Percentiles rank a stretch among this genome's conserved stretches.
Conservation (phyloP, 30 jellyfish, hydroid and myxozoan species). For the Nemopilema nomurai region DNA sequence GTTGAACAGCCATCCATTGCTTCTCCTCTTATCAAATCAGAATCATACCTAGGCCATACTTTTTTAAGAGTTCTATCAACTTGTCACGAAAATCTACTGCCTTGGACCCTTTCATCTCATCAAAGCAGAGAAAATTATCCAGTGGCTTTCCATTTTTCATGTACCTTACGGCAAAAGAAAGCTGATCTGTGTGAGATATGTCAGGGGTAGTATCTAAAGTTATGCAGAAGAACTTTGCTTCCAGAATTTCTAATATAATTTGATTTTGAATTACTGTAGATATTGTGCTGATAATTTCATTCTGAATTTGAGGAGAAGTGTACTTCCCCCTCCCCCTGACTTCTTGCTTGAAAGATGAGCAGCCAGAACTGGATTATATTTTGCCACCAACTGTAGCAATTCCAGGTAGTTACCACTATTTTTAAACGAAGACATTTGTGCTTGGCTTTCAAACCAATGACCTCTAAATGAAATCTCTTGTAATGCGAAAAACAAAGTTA, state of each 20-base stretch:
- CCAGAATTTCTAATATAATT: conserved; percentile 23
- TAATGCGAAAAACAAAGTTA: conserved; percentile 59
- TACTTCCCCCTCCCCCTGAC: conserved; percentile 59
- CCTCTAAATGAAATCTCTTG: conserved; percentile 57
- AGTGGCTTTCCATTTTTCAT: conserved; percentile 33
- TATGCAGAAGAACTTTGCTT: conserved; percentile 47
- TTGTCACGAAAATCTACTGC: conserved; percentile 28
- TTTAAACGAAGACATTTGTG: conserved; percentile 28
- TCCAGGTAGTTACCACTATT: conserved; percentile 67
- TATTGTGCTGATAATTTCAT: conserved; percentile 44
- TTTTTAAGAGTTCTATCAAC: conserved; percentile 24
- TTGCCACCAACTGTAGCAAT: conserved; percentile 51
- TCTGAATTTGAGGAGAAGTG: conserved; percentile 64
- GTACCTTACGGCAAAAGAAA: conserved; percentile 24
- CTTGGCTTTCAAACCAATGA: conserved; percentile 61
- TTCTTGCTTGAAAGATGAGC: conserved; percentile 64
- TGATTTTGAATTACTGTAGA: conserved; percentile 47
- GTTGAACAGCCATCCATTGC: conserved; percentile 46
- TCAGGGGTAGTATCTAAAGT: conserved; percentile 53
- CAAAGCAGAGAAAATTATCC: conserved; percentile 32
- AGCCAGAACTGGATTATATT: conserved; percentile 38
- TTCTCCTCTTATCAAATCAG: conserved; percentile 40
- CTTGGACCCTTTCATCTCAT: conserved; percentile 29
- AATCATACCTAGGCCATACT: conserved; percentile 42
- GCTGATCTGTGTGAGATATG: conserved; percentile 39